phyloP scores from a whole-genome alignment of 1,140 invertebrate species.

The Neodiprion virginianus region DNA sequence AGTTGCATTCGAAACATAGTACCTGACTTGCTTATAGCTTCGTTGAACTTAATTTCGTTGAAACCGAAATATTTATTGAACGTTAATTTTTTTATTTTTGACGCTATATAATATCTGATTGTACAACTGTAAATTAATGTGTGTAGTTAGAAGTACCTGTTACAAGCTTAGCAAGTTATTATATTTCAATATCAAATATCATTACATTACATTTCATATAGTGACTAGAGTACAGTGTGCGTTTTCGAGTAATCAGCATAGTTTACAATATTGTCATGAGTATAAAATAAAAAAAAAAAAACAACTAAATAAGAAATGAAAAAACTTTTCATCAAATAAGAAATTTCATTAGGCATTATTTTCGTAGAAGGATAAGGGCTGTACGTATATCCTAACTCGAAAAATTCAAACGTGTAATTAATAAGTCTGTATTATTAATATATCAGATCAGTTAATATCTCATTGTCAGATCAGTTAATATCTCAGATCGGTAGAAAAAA shows the following conservation, averaged over 20 bases:
- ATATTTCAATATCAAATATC: slow-evolving; percentile 4
- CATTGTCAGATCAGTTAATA: too few species aligned
- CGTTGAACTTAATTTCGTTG: too few species aligned
- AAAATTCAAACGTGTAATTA: too few species aligned
- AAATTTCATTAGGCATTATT: slow-evolving; percentile 12
- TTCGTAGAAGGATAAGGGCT: neutral
- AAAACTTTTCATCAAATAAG: slow-evolving; percentile 5
- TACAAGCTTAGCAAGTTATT: neutral
- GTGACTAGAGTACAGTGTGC: slow-evolving; percentile 26
- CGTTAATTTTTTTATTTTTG: too few species aligned
- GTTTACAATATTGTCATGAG: neutral
- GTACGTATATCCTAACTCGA: too few species aligned
- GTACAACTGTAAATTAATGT: neutral
- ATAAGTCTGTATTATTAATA: too few species aligned
- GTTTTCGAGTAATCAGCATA: slow-evolving; percentile 3
- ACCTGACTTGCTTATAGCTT: too few species aligned
- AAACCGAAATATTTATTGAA: too few species aligned
- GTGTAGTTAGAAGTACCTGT: neutral
- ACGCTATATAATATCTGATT: neutral
- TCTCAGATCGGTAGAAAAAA: too few species aligned
- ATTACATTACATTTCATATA: slow-evolving; percentile 17
- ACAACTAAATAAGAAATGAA: neutral
- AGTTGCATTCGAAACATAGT: too few species aligned
- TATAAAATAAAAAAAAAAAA: neutral
- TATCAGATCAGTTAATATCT: too few species aligned